Evolutionary conservation across 1,140 invertebrate genomes (phyloP).

Genomic region (Ladona fulva): DNA sequence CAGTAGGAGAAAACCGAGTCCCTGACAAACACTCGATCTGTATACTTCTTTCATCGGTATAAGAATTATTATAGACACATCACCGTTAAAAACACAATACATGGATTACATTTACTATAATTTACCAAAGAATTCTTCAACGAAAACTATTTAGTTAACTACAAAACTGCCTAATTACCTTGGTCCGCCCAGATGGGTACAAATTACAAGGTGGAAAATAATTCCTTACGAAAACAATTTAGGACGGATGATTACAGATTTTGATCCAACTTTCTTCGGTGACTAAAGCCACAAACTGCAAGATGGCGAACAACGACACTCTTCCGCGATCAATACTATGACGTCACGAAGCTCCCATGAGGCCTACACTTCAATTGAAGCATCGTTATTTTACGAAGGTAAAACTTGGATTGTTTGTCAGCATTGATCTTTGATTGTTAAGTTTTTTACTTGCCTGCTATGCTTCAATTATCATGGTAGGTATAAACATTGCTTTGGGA

Average conservation of each 20-base stretch:
- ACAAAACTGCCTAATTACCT: neutral
- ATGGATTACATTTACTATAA: neutral
- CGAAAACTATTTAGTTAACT: neutral
- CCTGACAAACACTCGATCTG: too few species aligned
- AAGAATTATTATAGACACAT: neutral
- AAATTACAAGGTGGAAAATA: neutral
- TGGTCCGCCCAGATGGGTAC: conserved; percentile 1
- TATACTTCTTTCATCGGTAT: too few species aligned
- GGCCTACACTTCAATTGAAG: neutral
- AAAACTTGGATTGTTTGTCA: too few species aligned
- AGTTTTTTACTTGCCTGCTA: too few species aligned
- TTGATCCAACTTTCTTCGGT: neutral
- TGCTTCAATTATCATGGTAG: too few species aligned
- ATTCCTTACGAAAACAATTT: neutral
- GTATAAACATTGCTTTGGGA: too few species aligned
- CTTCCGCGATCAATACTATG: conserved; percentile 49
- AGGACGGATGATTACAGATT: neutral
- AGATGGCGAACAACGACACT: conserved; percentile 16
- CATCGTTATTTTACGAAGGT: neutral
- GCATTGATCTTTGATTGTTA: too few species aligned
- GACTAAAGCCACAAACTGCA: conserved; percentile 8
- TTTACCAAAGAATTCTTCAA: neutral
- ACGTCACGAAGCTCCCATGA: conserved; percentile 37
- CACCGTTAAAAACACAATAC: neutral
- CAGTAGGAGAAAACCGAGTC: too few species aligned